Percentiles rank a stretch among this genome's conserved stretches.
These are phyloP conservation scores for Habropoda laboriosa DNA, from an alignment of 1,140 invertebrate species.

Conservation along the genomic window DNA sequence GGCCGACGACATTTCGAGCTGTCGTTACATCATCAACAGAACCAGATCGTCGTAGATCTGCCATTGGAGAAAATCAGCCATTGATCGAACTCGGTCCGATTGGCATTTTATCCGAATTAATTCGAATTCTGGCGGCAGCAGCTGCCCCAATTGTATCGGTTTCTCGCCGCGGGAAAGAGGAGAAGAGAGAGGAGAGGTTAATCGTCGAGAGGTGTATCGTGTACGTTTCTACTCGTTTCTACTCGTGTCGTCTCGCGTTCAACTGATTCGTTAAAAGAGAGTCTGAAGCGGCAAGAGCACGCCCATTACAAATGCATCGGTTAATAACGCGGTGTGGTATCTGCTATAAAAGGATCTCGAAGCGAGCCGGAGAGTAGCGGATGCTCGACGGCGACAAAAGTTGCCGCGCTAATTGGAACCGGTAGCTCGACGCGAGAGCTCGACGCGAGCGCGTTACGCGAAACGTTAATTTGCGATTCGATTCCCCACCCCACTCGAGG, in stretches of 20 bases:
- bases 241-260: no score
- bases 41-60: constrained; percentile 66
- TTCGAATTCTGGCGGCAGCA: not conserved
- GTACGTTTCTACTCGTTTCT: no score
- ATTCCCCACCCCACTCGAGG: not conserved
- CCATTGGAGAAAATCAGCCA: constrained; percentile 54
- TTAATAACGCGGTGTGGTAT: constrained; percentile 65
- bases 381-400: constrained; percentile 10
- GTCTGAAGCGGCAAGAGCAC: no score
- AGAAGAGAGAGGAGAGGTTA: not conserved
- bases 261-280: no score
- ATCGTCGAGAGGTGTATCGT: no score
- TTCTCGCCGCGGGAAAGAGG: constrained; percentile 19
- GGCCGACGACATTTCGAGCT: constrained; percentile 69
- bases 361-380: constrained; percentile 34
- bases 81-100: not conserved
- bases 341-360: constrained; percentile 51
- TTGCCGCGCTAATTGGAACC: constrained; percentile 34
- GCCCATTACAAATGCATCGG: constrained; percentile 65
- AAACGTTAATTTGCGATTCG: constrained; percentile 3
- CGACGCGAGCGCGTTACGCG: not conserved
- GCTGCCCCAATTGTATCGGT: not conserved
- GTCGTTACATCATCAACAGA: constrained; percentile 68
- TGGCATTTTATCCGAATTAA: not conserved
- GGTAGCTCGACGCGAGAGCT: constrained; percentile 10